phyloP scores from a whole-genome alignment of 2,888 invertebrate species.

The Hermaeophaga mercurialis region DNA sequence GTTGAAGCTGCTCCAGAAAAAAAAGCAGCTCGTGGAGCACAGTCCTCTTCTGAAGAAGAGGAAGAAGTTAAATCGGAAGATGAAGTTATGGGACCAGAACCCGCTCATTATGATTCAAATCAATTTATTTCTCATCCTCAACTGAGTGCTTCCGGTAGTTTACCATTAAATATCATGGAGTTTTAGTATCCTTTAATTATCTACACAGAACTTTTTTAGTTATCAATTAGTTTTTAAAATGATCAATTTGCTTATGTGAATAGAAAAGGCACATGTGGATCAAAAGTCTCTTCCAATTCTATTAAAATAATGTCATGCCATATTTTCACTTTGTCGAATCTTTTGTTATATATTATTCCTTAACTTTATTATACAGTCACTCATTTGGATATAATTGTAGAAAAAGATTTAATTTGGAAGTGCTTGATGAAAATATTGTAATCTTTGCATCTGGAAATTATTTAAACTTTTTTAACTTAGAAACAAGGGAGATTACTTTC shows the following conservation, averaged over 20 bases:
- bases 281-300: not conserved
- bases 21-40: not conserved
- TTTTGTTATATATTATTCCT: too few relatives aligned
- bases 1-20: not conserved
- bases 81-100: conserved; percentile 30
- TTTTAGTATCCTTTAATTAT: conserved; percentile 69
- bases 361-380: conserved; percentile 62
- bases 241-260: not conserved
- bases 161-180: conserved; percentile 65
- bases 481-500: conserved; percentile 69
- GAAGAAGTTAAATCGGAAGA: conserved; percentile 18
- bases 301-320: not conserved
- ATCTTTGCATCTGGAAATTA: conserved; percentile 84
- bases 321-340: too few relatives aligned
- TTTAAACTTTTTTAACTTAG: conserved; percentile 75
- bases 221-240: not conserved
- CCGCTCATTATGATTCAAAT: conserved; percentile 51
- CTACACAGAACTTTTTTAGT: not conserved
- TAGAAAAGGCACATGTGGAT: not conserved
- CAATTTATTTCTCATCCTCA: conserved; percentile 66
- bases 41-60: conserved; percentile 8
- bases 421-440: conserved; percentile 74
- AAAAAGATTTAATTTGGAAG: conserved; percentile 78
- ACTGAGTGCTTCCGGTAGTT: conserved; percentile 60
- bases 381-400: conserved; percentile 88